phyloP scores from a whole-genome alignment of 1,140 invertebrate genomes.

The Coenobita brevimanus region DNA sequence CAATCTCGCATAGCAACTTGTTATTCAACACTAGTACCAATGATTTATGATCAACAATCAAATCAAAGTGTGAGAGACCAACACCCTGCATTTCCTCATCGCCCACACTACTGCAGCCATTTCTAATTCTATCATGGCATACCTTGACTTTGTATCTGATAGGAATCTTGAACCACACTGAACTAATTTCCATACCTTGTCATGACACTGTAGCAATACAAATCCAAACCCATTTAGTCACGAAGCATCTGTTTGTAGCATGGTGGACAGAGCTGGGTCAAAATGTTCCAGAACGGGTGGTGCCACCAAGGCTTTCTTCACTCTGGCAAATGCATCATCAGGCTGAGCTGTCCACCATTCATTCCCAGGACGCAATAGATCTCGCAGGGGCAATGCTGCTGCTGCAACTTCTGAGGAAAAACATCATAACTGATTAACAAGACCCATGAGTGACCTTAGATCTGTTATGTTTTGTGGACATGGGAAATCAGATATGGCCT shows the following conservation, averaged over 20 bases:
- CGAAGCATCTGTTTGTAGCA: slow-evolving; percentile 61
- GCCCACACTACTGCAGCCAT: too few relatives aligned
- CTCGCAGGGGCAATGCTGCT: background rate
- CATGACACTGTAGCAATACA: slow-evolving; percentile 58
- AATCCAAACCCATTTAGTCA: slow-evolving; percentile 61
- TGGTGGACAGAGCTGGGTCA: slow-evolving; percentile 31
- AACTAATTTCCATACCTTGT: slow-evolving; percentile 56
- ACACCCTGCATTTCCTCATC: slow-evolving; percentile 63
- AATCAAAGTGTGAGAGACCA: slow-evolving; percentile 59
- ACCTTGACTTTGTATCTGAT: slow-evolving; percentile 18
- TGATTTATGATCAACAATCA: slow-evolving; percentile 61
- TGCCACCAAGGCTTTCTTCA: slow-evolving; percentile 45
- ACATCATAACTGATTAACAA: slow-evolving; percentile 25
- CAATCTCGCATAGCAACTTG: slow-evolving; percentile 45
- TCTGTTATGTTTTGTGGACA: slow-evolving; percentile 35
- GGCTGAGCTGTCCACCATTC: background rate
- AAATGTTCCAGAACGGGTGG: slow-evolving; percentile 58
- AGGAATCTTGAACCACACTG: slow-evolving; percentile 40
- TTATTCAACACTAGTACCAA: slow-evolving; percentile 57
- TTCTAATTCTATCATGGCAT: slow-evolving; percentile 59
- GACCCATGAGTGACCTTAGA: slow-evolving; percentile 31
- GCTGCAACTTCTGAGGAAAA: slow-evolving; percentile 30
- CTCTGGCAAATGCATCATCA: slow-evolving; percentile 49
- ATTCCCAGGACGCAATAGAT: slow-evolving; percentile 34
- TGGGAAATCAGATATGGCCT: background rate